Base-by-base conservation (phyloP, 2,888 invertebrate species). In the Tolmerus cingulatus region DNA sequence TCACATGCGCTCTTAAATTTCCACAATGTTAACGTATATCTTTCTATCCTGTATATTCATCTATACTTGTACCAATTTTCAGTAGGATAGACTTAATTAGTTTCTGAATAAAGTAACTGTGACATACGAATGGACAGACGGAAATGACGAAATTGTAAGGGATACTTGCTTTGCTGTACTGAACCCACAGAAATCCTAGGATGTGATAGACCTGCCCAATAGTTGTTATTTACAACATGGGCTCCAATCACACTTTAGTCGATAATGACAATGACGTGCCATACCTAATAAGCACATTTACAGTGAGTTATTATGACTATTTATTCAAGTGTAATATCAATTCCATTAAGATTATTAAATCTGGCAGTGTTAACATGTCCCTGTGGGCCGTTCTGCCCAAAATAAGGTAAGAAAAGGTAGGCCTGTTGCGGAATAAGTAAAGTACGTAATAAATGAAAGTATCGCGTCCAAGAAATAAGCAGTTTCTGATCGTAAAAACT, bases 401-500 rank as follows among this genome's bases (percentile, higher is more conserved):
- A 66, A 66, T 9, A 66, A 66, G 4, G 23, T 66, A 27, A 27
- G 66, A 66, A 27, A 66, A 66, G 19, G 66, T 66, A 23, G 7
- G 66, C 12, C 27, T 12, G 12, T 30, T 76, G 12, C 30, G 76
- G 34, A 1, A 19, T 37, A 76, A 37, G 12, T 40, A 12, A 40
- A 40, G 30, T 76, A 76, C 37, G n/a, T 76, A 76, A 76, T 76
- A 37, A 37, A 76, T 76, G 76, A 7, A 76, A 76, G 34, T 76
- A 37, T 16, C 37, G 30, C 34, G 37, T 76, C 37, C 30, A 9
- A 5, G 5, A 76, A 14, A 37, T 76, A 76, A 76, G 37, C 0
- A 34, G n/a, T 34, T 76, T 34, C 76, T 34, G 76, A 76, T 76
- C 76, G 37, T 76, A 76, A 76, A 76, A 76, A 37, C 76, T 76